phyloP scores from a whole-genome alignment of 92 coral and sea anemone genomes.

The Phenganax stokvisi region DNA sequence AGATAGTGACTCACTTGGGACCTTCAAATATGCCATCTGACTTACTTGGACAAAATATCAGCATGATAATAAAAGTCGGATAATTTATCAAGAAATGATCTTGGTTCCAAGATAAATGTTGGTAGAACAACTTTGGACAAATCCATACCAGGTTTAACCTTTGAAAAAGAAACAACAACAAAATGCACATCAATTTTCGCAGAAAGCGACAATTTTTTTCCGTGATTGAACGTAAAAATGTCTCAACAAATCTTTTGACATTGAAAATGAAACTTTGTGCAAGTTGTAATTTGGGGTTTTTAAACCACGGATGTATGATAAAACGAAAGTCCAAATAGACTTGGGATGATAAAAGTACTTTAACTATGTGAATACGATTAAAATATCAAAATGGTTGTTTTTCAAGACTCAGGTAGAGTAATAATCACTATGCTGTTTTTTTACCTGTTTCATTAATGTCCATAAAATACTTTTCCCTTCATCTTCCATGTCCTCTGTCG shows the following conservation, averaged over 20 bases:
- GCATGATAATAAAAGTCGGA: conserved; percentile 93
- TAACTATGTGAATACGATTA: too few relatives aligned
- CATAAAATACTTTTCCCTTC: conserved; percentile 94
- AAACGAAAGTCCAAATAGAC: too few relatives aligned
- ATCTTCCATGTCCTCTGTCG: conserved; percentile 95
- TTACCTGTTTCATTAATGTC: conserved; percentile 93
- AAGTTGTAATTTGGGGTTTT: not conserved
- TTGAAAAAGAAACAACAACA: not conserved
- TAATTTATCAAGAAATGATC: conserved; percentile 92
- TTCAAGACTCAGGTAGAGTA: not conserved
- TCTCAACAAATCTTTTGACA: too few relatives aligned
- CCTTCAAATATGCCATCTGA: not conserved
- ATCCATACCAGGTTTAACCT: conserved; percentile 99
- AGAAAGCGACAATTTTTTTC: not conserved
- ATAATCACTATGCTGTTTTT: not conserved
- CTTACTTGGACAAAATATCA: conserved; percentile 81
- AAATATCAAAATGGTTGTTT: too few relatives aligned
- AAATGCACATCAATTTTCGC: not conserved
- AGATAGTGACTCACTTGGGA: not conserved
- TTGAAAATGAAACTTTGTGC: not conserved
- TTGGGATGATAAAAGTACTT: too few relatives aligned
- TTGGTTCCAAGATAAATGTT: conserved; percentile 91
- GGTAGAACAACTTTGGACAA: conserved; percentile 85
- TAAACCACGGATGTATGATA: too few relatives aligned
- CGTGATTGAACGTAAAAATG: not conserved